Evolutionary conservation across 1,140 invertebrate species (phyloP).

Genomic region (Drosophila serrata): DNA sequence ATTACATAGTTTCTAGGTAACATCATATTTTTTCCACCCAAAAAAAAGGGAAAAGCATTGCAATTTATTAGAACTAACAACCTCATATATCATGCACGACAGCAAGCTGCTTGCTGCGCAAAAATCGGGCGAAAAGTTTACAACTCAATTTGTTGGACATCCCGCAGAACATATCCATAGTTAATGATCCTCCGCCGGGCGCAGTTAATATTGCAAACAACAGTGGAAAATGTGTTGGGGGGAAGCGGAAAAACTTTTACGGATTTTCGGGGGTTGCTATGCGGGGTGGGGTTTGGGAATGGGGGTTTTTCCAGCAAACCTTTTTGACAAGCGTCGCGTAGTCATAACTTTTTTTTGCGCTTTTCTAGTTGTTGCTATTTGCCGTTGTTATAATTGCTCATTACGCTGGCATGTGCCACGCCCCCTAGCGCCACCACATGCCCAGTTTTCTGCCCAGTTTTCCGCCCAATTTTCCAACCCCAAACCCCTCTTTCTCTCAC

Average conservation of each 20-base stretch:
- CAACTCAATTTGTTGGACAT: conserved; percentile 54
- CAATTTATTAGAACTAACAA: conserved; percentile 27
- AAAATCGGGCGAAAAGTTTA: conserved; percentile 28
- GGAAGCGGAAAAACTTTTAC: conserved; percentile 18
- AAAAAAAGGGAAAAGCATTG: conserved; percentile 2
- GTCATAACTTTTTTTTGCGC: conserved; percentile 77
- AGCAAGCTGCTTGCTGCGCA: conserved; percentile 18
- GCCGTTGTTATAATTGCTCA: conserved; percentile 50
- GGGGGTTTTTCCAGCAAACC: conserved; percentile 40
- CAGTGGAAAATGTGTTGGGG: neutral
- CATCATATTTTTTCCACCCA: neutral
- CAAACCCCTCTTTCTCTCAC: neutral
- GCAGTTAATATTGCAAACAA: conserved; percentile 43
- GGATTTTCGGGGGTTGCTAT: neutral
- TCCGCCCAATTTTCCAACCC: neutral
- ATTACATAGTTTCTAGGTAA: neutral
- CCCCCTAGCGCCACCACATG: conserved; percentile 1
- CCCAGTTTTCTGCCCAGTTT: conserved; percentile 3
- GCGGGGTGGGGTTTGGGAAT: neutral
- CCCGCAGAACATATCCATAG: conserved; percentile 53
- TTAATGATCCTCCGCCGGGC: conserved; percentile 43
- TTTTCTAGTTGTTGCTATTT: conserved; percentile 54
- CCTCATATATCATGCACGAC: conserved; percentile 22
- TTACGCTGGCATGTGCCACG: conserved; percentile 62
- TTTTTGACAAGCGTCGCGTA: conserved; percentile 77